A percentile compares a stretch with the other conserved stretches of the same genome.
phyloP scores from a whole-genome alignment of 2,113 vertebrate species.

The Ptilonorhynchus violaceus region DNA sequence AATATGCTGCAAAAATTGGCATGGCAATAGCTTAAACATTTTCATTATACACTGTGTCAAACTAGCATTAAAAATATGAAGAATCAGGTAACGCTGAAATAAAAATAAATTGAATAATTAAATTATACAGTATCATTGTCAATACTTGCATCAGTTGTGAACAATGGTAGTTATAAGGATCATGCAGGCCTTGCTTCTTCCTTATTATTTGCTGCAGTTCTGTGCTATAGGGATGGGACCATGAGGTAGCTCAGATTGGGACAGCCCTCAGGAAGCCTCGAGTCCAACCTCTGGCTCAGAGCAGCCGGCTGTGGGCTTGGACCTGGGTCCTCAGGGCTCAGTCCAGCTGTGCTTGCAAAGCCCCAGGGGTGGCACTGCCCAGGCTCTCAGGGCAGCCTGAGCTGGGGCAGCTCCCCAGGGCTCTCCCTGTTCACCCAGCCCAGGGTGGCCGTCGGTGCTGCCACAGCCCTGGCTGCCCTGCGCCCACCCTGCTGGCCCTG shows the following conservation, averaged over 20 bases:
- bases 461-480: background rate
- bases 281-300: background rate
- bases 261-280: no score
- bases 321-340: background rate
- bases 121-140: background rate
- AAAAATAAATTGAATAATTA: background rate
- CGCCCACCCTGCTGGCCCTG: background rate
- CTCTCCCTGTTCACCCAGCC: background rate
- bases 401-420: background rate
- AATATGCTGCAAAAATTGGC: background rate
- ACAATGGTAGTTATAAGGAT: rapidly evolving
- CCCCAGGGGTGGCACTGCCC: background rate
- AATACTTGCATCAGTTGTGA: background rate
- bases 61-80: background rate
- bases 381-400: no score
- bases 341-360: background rate
- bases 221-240: background rate
- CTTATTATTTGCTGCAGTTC: background rate
- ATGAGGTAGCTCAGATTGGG: background rate
- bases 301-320: background rate
- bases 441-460: background rate
- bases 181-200: background rate
- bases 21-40: background rate
- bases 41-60: rapidly evolving
- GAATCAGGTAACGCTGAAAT: background rate